Evolutionary conservation across 2,888 invertebrate species (phyloP).

Genomic region (Polydrusus cervinus): DNA sequence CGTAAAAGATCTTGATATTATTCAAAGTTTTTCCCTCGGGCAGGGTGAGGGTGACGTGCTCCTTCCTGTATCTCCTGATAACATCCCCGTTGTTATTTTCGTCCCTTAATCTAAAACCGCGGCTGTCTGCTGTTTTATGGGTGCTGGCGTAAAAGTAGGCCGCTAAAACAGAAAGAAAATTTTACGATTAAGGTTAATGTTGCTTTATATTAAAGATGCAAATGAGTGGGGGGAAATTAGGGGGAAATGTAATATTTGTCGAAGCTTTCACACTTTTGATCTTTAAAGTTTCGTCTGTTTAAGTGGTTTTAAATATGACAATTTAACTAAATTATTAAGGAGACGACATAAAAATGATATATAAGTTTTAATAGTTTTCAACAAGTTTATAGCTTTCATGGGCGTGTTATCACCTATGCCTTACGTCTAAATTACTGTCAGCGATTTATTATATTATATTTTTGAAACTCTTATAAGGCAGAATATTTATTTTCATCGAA

Average conservation of each 20-base stretch:
- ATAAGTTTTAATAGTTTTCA: too few relatives aligned
- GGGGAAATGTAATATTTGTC: background rate
- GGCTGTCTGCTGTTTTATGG: constrained; percentile 78
- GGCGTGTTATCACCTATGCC: too few relatives aligned
- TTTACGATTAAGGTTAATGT: constrained; percentile 5
- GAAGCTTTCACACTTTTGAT: too few relatives aligned
- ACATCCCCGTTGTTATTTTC: constrained; percentile 87
- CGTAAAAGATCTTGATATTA: constrained; percentile 90
- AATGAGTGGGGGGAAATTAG: background rate
- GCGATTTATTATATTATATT: too few relatives aligned
- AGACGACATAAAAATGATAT: too few relatives aligned
- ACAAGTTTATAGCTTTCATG: too few relatives aligned
- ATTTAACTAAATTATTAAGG: too few relatives aligned
- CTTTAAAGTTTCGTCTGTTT: too few relatives aligned
- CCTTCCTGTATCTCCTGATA: constrained; percentile 86
- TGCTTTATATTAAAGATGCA: constrained; percentile 5
- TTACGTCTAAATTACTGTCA: too few relatives aligned
- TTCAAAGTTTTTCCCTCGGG: constrained; percentile 90
- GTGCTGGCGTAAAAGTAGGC: constrained; percentile 93
- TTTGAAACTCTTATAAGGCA: too few relatives aligned
- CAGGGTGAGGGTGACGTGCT: constrained; percentile 87
- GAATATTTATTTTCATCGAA: too few relatives aligned
- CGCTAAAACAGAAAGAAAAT: constrained; percentile 74
- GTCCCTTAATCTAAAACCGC: constrained; percentile 85
- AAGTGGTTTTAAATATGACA: too few relatives aligned